Base-by-base conservation (phyloP, 2,113 vertebrate species). In the Meleagris gallopavo region DNA sequence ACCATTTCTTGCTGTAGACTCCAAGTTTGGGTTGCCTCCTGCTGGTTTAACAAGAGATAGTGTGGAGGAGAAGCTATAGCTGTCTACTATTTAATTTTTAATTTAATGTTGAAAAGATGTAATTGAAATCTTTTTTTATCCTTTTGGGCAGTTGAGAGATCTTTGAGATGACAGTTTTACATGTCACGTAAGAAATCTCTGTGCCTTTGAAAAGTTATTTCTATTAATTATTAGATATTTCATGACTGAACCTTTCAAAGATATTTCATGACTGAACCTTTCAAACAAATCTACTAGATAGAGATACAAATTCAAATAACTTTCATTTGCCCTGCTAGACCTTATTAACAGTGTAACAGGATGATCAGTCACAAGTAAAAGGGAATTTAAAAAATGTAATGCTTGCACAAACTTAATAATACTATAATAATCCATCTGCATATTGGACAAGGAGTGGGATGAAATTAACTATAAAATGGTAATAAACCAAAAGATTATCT, bases 331-430 rank as follows among this genome's bases (percentile, higher is more conserved):
- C 41, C 55, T 81, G 34, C 60, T 90, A 81, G 46, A 83, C 29
- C 6, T 86, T 96, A 77, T 86, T 91, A 95, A 29, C 40, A 64
- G 34, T 64, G 54, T 90, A 90, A 67, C 78, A 88, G 70, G 73
- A 90, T 90, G 94, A 93, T 92, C 83, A 81, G 46, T 93, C 45
- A 86, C 75, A 84, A 27, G 45, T 75, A 81, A 92, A 93, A 83
- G 43, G 24, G 38, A 86, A 71, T 75, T 78, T 41, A 30, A 86
- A 90, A 93, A 91, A 77, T 18, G 4, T 75, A 74, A 36, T 72
- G n/a, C 55, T 90, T 91, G 71, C 45, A 90, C 61, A 88, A 93
- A 84, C 34, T 50, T 96, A 78, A 74, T 96, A 78, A 74, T 78
- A 21, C 32, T 36, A 34, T 84, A 81, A 74, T 50, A 81, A 90